Conservation (phyloP, 2,888 invertebrate species). For the Lithophane semibrunnea region DNA sequence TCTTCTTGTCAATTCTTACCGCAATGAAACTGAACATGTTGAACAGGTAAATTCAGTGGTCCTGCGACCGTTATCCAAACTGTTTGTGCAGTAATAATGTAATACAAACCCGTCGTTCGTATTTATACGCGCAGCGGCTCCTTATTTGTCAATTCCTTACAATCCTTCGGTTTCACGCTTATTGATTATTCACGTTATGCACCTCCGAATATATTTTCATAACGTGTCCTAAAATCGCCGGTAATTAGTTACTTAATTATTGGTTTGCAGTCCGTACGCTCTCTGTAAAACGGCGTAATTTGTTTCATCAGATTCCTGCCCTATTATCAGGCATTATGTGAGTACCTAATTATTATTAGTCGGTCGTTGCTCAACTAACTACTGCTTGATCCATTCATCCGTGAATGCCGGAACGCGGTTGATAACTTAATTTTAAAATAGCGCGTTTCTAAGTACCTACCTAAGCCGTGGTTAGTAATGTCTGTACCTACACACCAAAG, state of each 20-base stretch:
- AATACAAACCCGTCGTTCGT: constrained; percentile 57
- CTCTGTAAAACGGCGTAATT: constrained; percentile 68
- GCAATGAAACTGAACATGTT: constrained; percentile 82
- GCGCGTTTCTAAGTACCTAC: too few species aligned
- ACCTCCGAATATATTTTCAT: constrained; percentile 78
- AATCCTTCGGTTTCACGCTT: constrained; percentile 85
- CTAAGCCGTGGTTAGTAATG: too few species aligned
- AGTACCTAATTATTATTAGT: constrained; percentile 38
- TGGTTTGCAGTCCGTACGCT: constrained; percentile 45
- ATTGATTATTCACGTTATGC: constrained; percentile 81
- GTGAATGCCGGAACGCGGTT: constrained; percentile 15
- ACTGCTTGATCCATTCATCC: constrained; percentile 25
- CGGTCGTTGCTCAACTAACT: constrained; percentile 43
- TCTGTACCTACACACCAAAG: too few species aligned
- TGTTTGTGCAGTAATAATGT: constrained; percentile 67
- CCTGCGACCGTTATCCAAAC: constrained; percentile 66
- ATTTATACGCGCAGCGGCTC: constrained; percentile 79
- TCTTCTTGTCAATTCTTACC: constrained; percentile 73
- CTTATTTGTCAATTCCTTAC: constrained; percentile 78
- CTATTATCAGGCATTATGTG: constrained; percentile 61
- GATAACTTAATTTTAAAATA: constrained; percentile 39
- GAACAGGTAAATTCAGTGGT: constrained; percentile 55
- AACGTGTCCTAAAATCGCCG: constrained; percentile 76
- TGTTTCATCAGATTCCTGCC: constrained; percentile 78
- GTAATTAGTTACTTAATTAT: constrained; percentile 74